Conservation (phyloP, 2,113 vertebrate genomes). For the Malurus melanocephalus region DNA sequence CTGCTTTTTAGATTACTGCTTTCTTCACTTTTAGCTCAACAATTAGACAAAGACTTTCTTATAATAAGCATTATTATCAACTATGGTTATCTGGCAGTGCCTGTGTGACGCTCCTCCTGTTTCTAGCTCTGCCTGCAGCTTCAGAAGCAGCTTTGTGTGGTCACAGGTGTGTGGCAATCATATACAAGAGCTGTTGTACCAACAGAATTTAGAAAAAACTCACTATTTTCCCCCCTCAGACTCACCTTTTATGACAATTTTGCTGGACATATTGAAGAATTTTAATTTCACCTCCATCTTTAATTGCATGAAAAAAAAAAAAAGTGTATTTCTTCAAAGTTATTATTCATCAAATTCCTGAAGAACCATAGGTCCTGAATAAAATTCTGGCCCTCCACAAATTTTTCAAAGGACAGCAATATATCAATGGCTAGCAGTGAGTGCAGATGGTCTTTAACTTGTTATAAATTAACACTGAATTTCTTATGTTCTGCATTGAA, state of each 20-base stretch:
- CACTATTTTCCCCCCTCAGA: rapidly evolving
- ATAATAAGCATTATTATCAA: not conserved
- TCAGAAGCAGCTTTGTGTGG: not conserved
- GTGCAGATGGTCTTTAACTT: not conserved
- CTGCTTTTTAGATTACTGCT: not conserved
- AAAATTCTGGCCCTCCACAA: not conserved
- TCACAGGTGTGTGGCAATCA: not conserved
- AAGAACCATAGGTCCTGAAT: rapidly evolving
- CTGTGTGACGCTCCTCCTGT: not conserved
- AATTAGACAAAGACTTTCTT: not conserved
- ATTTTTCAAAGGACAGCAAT: not conserved
- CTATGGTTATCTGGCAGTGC: not conserved
- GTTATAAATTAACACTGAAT: not conserved
- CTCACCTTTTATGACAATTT: not conserved
- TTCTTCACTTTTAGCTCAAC: not conserved
- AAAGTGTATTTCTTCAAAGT: not conserved
- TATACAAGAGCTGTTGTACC: too few relatives aligned
- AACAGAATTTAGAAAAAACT: not conserved
- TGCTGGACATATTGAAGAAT: not conserved
- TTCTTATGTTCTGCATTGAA: not conserved
- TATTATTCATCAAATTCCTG: not conserved
- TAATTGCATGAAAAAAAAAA: not conserved
- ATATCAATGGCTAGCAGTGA: not conserved
- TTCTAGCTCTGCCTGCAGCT: not conserved
- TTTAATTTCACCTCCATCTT: not conserved